Conservation (phyloP, 2,888 invertebrate species). For the Pyrochroa serraticornis region DNA sequence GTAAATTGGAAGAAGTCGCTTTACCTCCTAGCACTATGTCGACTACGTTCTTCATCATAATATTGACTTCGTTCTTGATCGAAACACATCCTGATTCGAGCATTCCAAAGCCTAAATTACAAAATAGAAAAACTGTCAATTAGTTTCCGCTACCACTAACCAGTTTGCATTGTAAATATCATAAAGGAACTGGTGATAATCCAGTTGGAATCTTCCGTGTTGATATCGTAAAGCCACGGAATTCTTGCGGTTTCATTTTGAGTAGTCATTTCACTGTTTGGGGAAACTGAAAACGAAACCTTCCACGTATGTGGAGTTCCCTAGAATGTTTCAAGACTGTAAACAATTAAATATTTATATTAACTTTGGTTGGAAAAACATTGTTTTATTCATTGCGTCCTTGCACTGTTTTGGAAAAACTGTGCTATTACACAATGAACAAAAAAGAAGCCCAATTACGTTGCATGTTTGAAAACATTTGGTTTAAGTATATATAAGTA, state of each 20-base stretch:
- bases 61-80: conserved; percentile 92
- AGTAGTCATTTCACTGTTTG: not conserved
- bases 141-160: conserved; percentile 63
- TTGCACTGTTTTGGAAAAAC: conserved; percentile 1
- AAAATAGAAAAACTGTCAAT: conserved; percentile 6
- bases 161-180: conserved; percentile 93
- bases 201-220: conserved; percentile 86
- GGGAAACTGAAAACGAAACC: too few species aligned
- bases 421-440: too few species aligned
- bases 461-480: too few species aligned
- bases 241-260: conserved; percentile 12
- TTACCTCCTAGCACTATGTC: conserved; percentile 89
- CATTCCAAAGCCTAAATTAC: conserved; percentile 83
- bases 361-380: not conserved
- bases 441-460: too few species aligned
- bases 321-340: not conserved
- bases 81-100: conserved; percentile 92
- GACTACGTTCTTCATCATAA: conserved; percentile 96
- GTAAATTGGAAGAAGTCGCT: too few species aligned
- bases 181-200: conserved; percentile 88
- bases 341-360: conserved; percentile 12
- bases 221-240: conserved; percentile 63
- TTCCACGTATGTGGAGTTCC: not conserved
- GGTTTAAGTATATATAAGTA: too few species aligned
- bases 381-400: conserved; percentile 7